These are phyloP conservation scores for Tamandua tetradactyla DNA, from an alignment of 2,797 vertebrate genomes.

Conservation along the genomic window DNA sequence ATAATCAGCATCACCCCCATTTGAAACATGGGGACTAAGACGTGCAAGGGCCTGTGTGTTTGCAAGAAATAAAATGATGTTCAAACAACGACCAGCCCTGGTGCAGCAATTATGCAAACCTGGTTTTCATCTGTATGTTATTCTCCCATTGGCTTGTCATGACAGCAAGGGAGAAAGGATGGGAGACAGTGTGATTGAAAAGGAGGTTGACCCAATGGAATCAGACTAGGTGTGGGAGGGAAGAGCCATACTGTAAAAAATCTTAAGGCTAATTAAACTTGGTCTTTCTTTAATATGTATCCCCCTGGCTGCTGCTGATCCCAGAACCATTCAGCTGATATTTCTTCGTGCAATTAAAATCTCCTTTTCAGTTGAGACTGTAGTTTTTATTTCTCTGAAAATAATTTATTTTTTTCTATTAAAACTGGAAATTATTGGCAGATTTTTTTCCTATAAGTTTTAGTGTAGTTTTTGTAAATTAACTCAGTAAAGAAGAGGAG, in stretches of 20 bases:
- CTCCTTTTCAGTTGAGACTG: slow-evolving; percentile 65
- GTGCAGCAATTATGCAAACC: slow-evolving; percentile 84
- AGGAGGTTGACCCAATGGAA: slow-evolving; percentile 79
- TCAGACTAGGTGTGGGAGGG: slow-evolving; percentile 81
- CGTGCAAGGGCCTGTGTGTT: slow-evolving; percentile 86
- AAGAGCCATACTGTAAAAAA: slow-evolving; percentile 80
- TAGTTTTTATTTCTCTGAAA: slow-evolving; percentile 65
- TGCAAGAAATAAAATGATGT: slow-evolving; percentile 85
- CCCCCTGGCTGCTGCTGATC: slow-evolving; percentile 79
- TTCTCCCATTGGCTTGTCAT: slow-evolving; percentile 81
- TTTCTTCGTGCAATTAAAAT: slow-evolving; percentile 84
- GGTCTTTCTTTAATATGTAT: slow-evolving; percentile 79
- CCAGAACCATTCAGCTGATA: slow-evolving; percentile 72
- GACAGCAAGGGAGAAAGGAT: slow-evolving; percentile 69
- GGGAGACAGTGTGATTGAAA: slow-evolving; percentile 78
- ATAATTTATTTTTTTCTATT: slow-evolving; percentile 72
- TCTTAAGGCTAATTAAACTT: slow-evolving; percentile 86
- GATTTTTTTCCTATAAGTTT: slow-evolving; percentile 26
- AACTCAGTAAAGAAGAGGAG: background rate
- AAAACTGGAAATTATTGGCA: slow-evolving; percentile 60
- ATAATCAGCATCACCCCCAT: slow-evolving; percentile 84
- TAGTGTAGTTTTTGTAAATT: slow-evolving; percentile 57
- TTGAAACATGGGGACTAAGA: slow-evolving; percentile 83
- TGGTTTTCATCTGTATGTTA: slow-evolving; percentile 84
- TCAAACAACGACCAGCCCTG: slow-evolving; percentile 83